phyloP scores from a whole-genome alignment of 2,113 vertebrate genomes.

The Fukomys damarensis region DNA sequence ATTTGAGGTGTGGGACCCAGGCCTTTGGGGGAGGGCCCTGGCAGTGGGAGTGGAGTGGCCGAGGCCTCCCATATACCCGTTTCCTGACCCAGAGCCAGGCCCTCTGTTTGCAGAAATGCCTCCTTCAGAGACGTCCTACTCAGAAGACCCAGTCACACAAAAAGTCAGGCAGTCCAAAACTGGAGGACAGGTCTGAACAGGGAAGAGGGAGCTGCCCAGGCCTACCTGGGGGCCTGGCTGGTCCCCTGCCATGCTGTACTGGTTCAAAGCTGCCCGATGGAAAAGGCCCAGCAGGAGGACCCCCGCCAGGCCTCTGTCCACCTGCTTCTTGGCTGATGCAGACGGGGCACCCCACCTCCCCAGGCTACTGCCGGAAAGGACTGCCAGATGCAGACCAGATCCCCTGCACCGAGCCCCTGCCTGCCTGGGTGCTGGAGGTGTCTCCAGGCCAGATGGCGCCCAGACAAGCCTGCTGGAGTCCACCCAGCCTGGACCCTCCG shows the following conservation, averaged over 20 bases:
- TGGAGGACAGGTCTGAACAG: background rate
- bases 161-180: background rate
- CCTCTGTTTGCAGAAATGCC: background rate
- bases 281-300: background rate
- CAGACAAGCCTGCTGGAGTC: conserved; percentile 51
- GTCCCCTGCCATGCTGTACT: rapidly evolving
- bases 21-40: rapidly evolving
- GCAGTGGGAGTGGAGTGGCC: too few relatives aligned
- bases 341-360: background rate
- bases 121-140: background rate
- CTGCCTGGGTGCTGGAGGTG: background rate
- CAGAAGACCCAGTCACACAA: background rate
- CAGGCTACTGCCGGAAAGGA: background rate
- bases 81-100: background rate
- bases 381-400: background rate
- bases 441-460: conserved; percentile 49
- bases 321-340: background rate
- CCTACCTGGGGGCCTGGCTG: rapidly evolving
- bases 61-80: rapidly evolving
- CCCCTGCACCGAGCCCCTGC: background rate
- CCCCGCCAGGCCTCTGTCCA: rapidly evolving
- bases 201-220: rapidly evolving
- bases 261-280: background rate
- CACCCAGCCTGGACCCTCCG: background rate
- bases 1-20: rapidly evolving